phyloP scores from a whole-genome alignment of 2,113 vertebrate species.

The Cariama cristata region DNA sequence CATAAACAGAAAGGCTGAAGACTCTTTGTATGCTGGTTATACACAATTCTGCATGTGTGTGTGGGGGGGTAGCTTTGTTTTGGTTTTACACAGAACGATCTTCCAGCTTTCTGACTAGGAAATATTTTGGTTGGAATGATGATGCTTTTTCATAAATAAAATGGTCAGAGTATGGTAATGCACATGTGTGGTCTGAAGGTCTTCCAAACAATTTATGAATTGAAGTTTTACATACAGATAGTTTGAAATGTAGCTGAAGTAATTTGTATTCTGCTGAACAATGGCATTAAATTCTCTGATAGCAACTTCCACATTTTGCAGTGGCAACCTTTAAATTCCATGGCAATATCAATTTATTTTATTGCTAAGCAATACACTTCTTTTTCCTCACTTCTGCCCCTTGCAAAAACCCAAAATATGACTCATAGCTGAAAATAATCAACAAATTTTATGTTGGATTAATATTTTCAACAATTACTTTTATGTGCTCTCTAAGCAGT shows the following conservation, averaged over 20 bases:
- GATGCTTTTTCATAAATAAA: neutral
- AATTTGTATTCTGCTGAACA: neutral
- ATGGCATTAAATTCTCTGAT: neutral
- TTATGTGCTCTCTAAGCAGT: neutral
- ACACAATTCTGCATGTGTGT: neutral
- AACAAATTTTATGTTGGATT: neutral
- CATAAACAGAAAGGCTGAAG: neutral
- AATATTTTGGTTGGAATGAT: neutral
- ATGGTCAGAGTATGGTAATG: neutral
- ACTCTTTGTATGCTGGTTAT: neutral
- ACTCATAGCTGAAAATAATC: neutral
- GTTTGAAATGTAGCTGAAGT: neutral
- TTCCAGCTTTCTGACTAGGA: neutral
- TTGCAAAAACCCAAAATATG: neutral
- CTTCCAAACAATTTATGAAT: neutral
- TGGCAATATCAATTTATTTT: neutral
- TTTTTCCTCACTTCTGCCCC: neutral
- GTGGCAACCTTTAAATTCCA: neutral
- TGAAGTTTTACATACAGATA: neutral
- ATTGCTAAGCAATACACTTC: neutral
- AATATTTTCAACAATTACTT: neutral
- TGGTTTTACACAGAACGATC: neutral
- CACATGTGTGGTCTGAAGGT: neutral
- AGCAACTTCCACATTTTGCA: neutral
- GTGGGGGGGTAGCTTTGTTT: neutral